Evolutionary conservation across 1,140 invertebrate species (phyloP), one percentile per base, ranked within the genome.

Genomic region (Chironomus tepperi): DNA sequence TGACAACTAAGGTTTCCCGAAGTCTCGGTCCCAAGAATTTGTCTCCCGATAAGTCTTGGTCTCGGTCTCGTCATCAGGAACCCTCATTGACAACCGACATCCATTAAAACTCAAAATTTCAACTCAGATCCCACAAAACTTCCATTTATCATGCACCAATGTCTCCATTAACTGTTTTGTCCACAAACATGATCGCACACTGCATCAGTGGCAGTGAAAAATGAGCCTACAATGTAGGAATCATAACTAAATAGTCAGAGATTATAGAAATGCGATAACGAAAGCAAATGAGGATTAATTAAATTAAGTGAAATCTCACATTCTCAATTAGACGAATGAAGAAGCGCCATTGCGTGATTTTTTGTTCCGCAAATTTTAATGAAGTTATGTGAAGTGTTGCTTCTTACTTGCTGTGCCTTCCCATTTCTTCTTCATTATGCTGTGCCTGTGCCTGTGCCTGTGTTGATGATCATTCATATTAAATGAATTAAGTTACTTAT

Each of bases 261-360:
- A 70, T 70, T 21, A 70, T 15, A 10, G 7, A 21, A 18, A 21
- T 5, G 16, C 18, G 65, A 70, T 70, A 70, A 70, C n/a, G 10
- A 70, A 8, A 70, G 65, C 65, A 70, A 70, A 70, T 67, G 64
- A 70, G 18, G 18, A 70, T 70, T 70, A 70, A 70, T 70, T 70
- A 19, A 70, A 70, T 70, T 70, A 70, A 70, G 10, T 19, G 18
- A 70, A 70, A 57, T 57, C 15, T 12, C 24, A 2, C n/a, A 70
- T 18, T 9, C 16, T 19, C 19, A 18, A 70, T 70, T 70, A 70
- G 65, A n/a, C 47, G 24, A 34, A 34, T 34, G 24, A 19, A 19
- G 47, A 70, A 70, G 65, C 65, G 16, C 8, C 65, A 3, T 70
- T 70, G 65, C 65, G 65, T 70, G 65, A 8, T 15, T 57, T 57